Base-by-base conservation (phyloP, 2,797 vertebrate genomes). In the Gallinago stenura region DNA sequence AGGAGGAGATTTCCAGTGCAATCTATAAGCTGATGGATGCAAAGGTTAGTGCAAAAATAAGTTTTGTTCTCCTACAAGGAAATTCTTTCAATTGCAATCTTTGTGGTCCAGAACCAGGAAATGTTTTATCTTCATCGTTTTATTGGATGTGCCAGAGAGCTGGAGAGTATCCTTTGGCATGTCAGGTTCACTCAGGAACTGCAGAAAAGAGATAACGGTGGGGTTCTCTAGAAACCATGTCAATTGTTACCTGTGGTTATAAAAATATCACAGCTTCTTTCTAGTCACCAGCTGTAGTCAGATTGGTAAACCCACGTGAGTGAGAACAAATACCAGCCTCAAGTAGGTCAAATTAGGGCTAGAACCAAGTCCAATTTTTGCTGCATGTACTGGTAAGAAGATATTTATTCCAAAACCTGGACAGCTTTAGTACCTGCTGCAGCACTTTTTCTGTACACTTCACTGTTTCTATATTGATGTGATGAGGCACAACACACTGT, bases 11-110 rank as follows among this genome's bases (percentile, higher is more conserved):
- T 77, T 91, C 95, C 15, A 65, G 90, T 56, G 94, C 96, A 78
- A 70, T 97, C 69, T 97, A 97, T 90, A 91, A 31, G 35, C 28
- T 97, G 87, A 84, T 94, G 83, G 92, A 96, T 87, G 75, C 91
- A 76, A 97, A 97, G 95, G 97, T 97, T 51, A 93, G 96, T 89
- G 45, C 25, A 71, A 77, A 82, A 37, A 37, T 62, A 45, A n/a
- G 9, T 65, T 41, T 76, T 60, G 7, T 39, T 61, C 60, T 83
- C 25, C 39, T 78, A 43, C 15, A 19, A 43, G 5, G 17, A 25
- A 35, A 57, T 50, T 54, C 1, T 5, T 81, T 86, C 16, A n/a
- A 13, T 19, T 66, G 15, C 17, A 46, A 6, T 46, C 15, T 76
- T 62, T 65, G 54, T 39, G 48, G 37, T 50, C 35, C 26, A 75